Conservation (phyloP, 2,113 vertebrate species). For the Oncorhynchus gorbuscha region DNA sequence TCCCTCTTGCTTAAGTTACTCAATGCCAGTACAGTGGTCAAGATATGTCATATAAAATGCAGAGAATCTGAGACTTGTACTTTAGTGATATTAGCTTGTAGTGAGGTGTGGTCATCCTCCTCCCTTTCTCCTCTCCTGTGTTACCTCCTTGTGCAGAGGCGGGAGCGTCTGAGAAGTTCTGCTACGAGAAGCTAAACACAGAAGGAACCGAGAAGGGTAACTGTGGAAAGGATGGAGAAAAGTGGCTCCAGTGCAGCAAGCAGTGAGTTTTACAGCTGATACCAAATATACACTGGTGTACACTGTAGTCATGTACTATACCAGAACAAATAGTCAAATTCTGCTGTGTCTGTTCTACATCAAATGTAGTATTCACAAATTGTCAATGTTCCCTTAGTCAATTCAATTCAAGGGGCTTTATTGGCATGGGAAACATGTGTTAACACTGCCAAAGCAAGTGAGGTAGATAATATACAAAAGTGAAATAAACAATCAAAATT, state of each 20-base stretch:
- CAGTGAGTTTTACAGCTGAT: constrained; percentile 81
- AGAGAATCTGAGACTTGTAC: too few species aligned
- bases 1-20: background rate
- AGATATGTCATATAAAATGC: too few species aligned
- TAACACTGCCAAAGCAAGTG: too few species aligned
- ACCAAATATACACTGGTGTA: background rate
- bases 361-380: background rate
- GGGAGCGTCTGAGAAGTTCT: constrained; percentile 92
- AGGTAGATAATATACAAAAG: too few species aligned
- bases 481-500: too few species aligned
- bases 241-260: constrained; percentile 95
- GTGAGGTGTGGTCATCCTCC: background rate
- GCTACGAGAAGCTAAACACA: constrained; percentile 97
- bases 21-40: background rate
- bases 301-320: background rate
- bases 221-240: constrained; percentile 91
- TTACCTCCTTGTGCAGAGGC: constrained; percentile 75
- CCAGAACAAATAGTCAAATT: background rate
- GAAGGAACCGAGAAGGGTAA: constrained; percentile 98
- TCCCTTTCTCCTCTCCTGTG: constrained; percentile 10
- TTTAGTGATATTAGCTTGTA: background rate
- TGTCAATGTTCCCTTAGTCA: background rate
- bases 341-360: background rate
- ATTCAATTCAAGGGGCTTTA: too few species aligned
- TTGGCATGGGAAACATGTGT: too few species aligned